Base-by-base conservation (phyloP, 2,113 vertebrate genomes). In the Dipodomys spectabilis region DNA sequence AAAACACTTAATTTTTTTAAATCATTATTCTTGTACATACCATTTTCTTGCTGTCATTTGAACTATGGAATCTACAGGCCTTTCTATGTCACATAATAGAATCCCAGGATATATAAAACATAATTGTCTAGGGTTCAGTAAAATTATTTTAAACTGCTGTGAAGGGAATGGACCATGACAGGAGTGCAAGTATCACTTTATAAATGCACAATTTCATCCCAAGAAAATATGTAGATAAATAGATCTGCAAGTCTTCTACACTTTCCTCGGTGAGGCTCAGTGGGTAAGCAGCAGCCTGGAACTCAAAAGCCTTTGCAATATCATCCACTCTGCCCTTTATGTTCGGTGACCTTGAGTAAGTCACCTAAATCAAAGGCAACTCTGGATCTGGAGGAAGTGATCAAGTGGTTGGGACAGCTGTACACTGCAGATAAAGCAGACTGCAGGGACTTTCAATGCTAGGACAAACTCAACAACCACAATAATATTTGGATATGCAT, bases 311-410 rank as follows among this genome's bases (percentile, higher is more conserved):
- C 68, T 94, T 93, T 94, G 81, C 93, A 94, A 75, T 86, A 68
- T 60, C 35, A 53, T 95, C 84, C 57, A 11, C n/a, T 81, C 60
- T 91, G 18, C 1, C 27, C 25, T 25, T 90, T 35, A 39, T 49
- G 77, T 39, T 94, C 92, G 53, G 19, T 71, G 88, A 96, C 95
- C 94, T 96, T 96, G 86, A 88, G 39, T 69, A 91, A 86, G 93
- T 92, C 72, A 87, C 83, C 30, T 79, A 69, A 77, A 39, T 71
- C 22, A 13, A 19, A 93, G 77, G 83, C n/a, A 62, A 75, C 39
- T 68, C 44, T 82, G 19, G 11, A 39, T 93, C 32, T 93, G 87
- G 57, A 93, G 30, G 69, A 25, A 77, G 86, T 86, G 65, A 95
- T 82, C 15, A 35, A 84, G 15, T 86, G 57, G 86, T 68, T 67